Conservation (phyloP, 2,797 vertebrate genomes). For the Scyliorhinus canicula region DNA sequence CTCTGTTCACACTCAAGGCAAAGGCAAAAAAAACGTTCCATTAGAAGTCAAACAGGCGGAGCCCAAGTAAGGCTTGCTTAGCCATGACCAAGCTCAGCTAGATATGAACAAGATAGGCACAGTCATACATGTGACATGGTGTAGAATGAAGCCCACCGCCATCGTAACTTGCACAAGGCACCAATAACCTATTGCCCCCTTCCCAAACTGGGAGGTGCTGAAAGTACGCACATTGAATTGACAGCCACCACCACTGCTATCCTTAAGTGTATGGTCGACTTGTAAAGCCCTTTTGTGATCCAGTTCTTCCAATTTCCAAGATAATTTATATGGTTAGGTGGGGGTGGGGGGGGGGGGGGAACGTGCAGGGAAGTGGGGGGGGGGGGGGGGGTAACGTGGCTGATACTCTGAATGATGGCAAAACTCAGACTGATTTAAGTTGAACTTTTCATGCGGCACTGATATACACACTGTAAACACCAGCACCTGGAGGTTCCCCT, state of each 20-base stretch:
- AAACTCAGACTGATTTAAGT: constrained; percentile 29
- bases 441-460: constrained; percentile 37
- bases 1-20: not conserved
- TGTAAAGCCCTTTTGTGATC: no score
- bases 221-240: not conserved
- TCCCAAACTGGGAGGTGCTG: not conserved
- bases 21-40: not conserved
- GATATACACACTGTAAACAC: not conserved
- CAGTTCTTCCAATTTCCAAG: no score
- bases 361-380: no score
- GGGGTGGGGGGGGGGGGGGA: no score
- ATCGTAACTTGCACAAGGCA: not conserved
- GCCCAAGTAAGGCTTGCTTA: not conserved
- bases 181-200: not conserved
- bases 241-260: no score
- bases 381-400: no score
- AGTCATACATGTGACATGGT: not conserved
- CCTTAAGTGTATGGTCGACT: no score
- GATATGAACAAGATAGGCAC: not conserved
- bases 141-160: not conserved
- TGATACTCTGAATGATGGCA: no score
- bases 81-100: not conserved
- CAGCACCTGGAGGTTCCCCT: no score
- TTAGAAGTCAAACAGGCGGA: not conserved
- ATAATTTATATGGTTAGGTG: no score